A percentile compares a stretch with the other conserved stretches of the same genome.
These are phyloP conservation scores for Centruroides sculpturatus DNA, from an alignment of 1,140 invertebrate species.

Conservation along the genomic window DNA sequence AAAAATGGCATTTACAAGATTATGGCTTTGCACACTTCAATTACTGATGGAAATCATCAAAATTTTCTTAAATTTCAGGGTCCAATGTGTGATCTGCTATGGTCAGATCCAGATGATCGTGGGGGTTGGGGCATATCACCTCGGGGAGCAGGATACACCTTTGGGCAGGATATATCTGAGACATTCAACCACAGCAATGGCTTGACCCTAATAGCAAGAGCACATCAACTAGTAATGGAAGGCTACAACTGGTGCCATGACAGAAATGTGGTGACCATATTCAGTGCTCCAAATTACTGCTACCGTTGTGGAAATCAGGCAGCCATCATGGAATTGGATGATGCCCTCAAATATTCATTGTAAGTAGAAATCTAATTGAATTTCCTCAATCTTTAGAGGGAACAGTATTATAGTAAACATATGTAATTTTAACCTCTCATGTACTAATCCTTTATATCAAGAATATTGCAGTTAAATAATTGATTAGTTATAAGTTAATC, in stretches of 20 bases:
- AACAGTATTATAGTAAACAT: neutral
- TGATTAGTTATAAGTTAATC: too few species aligned
- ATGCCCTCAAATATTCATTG: constrained; percentile 27
- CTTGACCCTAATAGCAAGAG: constrained; percentile 88
- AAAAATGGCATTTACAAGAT: too few species aligned
- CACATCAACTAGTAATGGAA: constrained; percentile 99
- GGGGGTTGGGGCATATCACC: constrained; percentile 99
- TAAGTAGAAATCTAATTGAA: neutral
- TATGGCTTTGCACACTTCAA: too few species aligned
- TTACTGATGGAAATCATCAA: too few species aligned
- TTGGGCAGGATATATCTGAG: constrained; percentile 98
- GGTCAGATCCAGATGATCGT: constrained; percentile 83
- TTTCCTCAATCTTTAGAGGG: neutral
- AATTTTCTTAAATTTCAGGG: constrained; percentile 32
- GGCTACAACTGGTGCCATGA: constrained; percentile 99
- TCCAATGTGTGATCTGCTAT: constrained; percentile 76
- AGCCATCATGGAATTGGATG: constrained; percentile 99
- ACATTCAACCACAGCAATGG: constrained; percentile 99
- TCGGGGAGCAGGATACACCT: constrained; percentile 96
- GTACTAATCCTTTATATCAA: too few species aligned
- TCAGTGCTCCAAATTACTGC: constrained; percentile 98
- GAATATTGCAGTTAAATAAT: too few species aligned
- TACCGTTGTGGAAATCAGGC: constrained; percentile 99
- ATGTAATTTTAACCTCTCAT: too few species aligned
- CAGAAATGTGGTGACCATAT: constrained; percentile 96